Evolutionary conservation across 2,113 vertebrate species (phyloP), one percentile per base, ranked within the genome.

Genomic region (Nesoenas mayeri): DNA sequence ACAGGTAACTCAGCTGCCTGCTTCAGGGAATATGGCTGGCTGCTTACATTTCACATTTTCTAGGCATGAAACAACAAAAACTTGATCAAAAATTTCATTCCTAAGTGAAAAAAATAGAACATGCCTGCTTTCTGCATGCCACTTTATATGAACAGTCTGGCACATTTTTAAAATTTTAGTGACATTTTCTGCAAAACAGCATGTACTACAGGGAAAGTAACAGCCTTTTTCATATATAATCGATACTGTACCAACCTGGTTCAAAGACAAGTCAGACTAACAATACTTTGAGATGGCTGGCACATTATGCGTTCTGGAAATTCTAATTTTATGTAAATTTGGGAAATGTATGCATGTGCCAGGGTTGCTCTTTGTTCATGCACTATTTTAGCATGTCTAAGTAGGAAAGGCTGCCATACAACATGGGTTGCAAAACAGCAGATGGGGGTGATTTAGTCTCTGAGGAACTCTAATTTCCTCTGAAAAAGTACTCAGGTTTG

Each of bases 281-380:
- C 92, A 97, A 91, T 97, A 95, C 93, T 93, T 91, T 36, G 84
- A 91, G 88, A 88, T 93, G 79, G 73, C 91, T 96, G 95, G 95
- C 94, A 96, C 93, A 97, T 97, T 96, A 97, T 91, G 87, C 91
- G 85, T 96, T 96, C 97, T 97, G 79, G 91, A 97, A 97, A 97
- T 97, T 97, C 96, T 97, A 97, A 96, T 97, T 97, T 97, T 97
- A 96, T 97, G 97, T 96, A 97, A 97, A 97, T 97, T 96, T 96
- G 9, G 58, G 77, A 95, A 94, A 97, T 97, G 83, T 95, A 97
- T 97, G 95, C 96, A 95, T 94, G 93, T 94, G 89, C 95, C 93
- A 96, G 95, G 74, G 95, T 95, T 97, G 90, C 91, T 95, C 95
- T 97, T 97, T 97, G 96, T 97, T 97, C 97, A 70, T 95, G 91